Percentiles rank a stretch among this genome's conserved stretches.
Conservation (phyloP, 2,888 invertebrate genomes). For the Eutolmus rufibarbis region DNA sequence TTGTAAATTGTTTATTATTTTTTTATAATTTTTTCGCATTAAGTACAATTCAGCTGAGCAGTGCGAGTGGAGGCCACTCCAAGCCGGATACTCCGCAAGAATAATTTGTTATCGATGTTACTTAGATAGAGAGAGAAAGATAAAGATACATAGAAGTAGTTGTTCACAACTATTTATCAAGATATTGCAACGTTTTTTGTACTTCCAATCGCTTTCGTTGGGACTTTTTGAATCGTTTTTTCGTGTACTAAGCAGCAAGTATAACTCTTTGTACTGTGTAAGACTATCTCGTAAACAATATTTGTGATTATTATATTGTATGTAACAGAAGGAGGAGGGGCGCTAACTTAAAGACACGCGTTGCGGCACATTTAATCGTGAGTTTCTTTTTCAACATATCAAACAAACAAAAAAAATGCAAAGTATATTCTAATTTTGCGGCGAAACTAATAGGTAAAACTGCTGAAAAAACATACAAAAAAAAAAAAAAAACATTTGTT, state of each 20-base stretch:
- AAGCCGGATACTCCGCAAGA: neutral
- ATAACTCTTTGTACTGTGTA: neutral
- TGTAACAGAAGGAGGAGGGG: neutral
- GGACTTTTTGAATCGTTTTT: neutral
- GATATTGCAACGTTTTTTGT: neutral
- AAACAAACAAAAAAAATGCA: neutral
- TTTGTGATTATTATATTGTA: neutral
- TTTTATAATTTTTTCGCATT: neutral
- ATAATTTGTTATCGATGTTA: neutral
- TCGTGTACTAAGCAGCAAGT: neutral
- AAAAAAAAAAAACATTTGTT: neutral
- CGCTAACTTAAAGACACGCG: neutral
- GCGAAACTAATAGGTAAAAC: neutral
- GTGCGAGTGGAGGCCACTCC: neutral
- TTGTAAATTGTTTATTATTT: neutral
- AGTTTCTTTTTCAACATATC: constrained; percentile 25
- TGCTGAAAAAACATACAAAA: neutral
- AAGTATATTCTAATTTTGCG: constrained; percentile 13
- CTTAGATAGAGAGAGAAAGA: neutral
- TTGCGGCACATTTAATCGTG: neutral
- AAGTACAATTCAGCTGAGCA: neutral
- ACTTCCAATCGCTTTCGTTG: neutral
- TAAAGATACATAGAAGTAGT: neutral
- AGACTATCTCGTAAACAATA: neutral
- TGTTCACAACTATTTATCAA: neutral